Evolutionary conservation across 2,888 invertebrate species (phyloP), one percentile per base, ranked within the genome.

Genomic region (Halictus quadricinctus): DNA sequence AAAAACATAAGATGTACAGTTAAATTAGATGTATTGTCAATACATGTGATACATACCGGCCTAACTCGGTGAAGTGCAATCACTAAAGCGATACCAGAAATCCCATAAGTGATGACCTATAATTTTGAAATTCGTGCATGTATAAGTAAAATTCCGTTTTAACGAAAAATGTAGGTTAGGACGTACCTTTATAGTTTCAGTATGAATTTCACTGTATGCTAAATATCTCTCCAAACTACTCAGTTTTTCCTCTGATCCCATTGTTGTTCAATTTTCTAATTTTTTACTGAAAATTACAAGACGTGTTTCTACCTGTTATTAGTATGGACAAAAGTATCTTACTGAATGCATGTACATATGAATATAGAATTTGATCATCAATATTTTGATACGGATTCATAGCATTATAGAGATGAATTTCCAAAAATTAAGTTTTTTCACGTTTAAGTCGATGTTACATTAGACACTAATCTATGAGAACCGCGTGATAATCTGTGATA

Each of bases 41-140:
- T 95, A 96, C 96, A 12, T 48, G 25, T 72, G 46, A 80, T 91
- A 95, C 95, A 94, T 95, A 96, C 96, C 92, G 96, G 96, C 91
- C 96, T 95, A 86, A 96, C 95, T 94, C 95, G 96, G 91, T 96
- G 95, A 90, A 96, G 94, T 25, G 96, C 96, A 87, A 95, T 92
- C 74, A 95, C 95, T 80, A 96, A 93, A 21, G 96, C 95, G 79
- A 95, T 94, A 78, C 96, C 95, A 50, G 96, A 96, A 79, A 96
- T 93, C 80, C 96, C 95, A 92, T 96, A 96, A 70, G 96, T 95
- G 76, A 95, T 95, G 92, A 96, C 95, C 96, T 96, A 95, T 95
- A 95, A 91, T 58, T 10, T 89, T 92, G 88, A 87, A 91, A 18
- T n/a, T 36, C 25, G n/a, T 58, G n/a, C n/a, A 8, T 21, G 21